phyloP scores from a whole-genome alignment of 2,113 vertebrate species.

The Grallaria varia region DNA sequence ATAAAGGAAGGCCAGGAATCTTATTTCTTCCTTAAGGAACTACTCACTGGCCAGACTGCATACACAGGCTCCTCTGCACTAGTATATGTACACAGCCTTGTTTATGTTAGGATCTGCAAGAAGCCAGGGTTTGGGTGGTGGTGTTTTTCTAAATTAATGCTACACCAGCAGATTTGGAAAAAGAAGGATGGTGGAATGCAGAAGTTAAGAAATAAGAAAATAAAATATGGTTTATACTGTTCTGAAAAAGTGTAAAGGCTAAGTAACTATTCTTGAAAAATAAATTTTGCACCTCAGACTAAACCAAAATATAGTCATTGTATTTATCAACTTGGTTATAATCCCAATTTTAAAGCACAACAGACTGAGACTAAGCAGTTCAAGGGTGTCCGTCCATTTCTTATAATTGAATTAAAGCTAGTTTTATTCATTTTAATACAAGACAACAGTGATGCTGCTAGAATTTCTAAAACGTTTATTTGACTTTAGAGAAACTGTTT shows the following conservation, averaged over 20 bases:
- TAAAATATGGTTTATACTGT: neutral
- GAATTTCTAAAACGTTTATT: slow-evolving; percentile 28
- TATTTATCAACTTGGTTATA: slow-evolving; percentile 15
- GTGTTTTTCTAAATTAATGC: slow-evolving; percentile 39
- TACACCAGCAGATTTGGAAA: neutral
- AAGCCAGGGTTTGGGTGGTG: neutral
- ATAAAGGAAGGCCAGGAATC: neutral
- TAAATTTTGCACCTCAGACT: slow-evolving; percentile 49
- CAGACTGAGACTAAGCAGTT: neutral
- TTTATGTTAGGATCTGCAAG: slow-evolving; percentile 29
- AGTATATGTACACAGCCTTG: neutral
- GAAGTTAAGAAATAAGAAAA: slow-evolving; percentile 40
- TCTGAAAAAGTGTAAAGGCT: neutral
- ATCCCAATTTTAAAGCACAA: neutral
- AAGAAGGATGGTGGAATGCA: neutral
- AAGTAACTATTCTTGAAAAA: slow-evolving; percentile 8
- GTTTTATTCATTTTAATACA: slow-evolving; percentile 37
- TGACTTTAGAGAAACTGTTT: slow-evolving; percentile 3
- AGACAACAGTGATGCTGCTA: slow-evolving; percentile 29
- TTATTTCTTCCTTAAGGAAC: neutral
- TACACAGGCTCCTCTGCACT: neutral
- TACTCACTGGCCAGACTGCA: neutral
- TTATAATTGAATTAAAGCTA: neutral
- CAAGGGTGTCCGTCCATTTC: neutral
- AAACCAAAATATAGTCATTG: neutral